Evolutionary conservation across 2,888 invertebrate species (phyloP), one percentile per base, ranked within the genome.

Genomic region (Rhagophthalmus giganteus): DNA sequence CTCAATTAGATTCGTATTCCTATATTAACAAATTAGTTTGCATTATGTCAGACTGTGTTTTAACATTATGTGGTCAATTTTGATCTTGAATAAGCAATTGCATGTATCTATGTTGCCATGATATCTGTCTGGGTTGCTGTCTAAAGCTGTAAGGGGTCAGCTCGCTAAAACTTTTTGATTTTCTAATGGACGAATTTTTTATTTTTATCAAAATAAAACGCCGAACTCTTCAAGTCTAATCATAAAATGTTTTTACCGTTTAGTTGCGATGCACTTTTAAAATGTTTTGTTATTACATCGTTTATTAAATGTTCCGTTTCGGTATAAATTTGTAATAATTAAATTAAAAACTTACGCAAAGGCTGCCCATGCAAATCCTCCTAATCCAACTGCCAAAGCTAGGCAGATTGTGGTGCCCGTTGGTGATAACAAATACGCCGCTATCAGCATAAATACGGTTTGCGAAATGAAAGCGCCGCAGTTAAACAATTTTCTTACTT

Each of bases 321-420:
- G 20, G 20, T 5, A 3, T 5, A 3, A 20, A 3, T 7, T 20
- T 20, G 20, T 20, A 20, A 5, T 20, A 20, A 20, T 12, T 24
- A 33, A 14, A 2, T 30, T 13, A 54, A 34, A 39, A 27, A 41
- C 33, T 37, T 33, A 90, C 89, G 88, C 86, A 70, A 91, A 93
- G 28, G 94, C 94, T 3, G 92, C 87, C 93, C 94, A 94, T 1
- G 94, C 91, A 71, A 94, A 92, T 0, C 94, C 91, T 1, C 95
- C 94, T 1, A 94, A 77, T 0, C 94, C 94, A 0, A 94, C 92
- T 1, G 94, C 93, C 34, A 93, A 79, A 0, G 92, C 90, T 20
- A 95, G 81, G 70, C 85, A 93, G n/a, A 85, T 78, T n/a, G 93
- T 80, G 28, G 89, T 86, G 26, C 83, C 82, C 0, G 79, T 77